phyloP scores from a whole-genome alignment of 2,888 invertebrate species.

The Platycnemis pennipes region DNA sequence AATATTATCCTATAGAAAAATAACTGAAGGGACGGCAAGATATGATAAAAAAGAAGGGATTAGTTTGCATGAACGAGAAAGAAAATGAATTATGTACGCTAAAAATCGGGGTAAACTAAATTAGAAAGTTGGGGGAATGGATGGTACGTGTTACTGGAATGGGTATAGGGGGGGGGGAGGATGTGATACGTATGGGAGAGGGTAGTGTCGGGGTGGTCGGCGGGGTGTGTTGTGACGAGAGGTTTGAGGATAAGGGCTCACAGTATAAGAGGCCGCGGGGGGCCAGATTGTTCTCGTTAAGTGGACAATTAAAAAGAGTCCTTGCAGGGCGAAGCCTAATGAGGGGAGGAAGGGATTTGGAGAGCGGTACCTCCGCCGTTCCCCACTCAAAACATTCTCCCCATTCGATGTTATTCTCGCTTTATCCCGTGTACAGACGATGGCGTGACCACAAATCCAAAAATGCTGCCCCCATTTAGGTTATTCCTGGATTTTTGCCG shows the following conservation, averaged over 20 bases:
- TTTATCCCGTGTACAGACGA: background rate
- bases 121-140: too few species aligned
- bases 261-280: background rate
- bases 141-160: background rate
- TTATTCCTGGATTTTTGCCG: background rate
- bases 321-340: slow-evolving; percentile 69
- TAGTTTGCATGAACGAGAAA: too few species aligned
- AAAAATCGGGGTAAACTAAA: too few species aligned
- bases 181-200: background rate
- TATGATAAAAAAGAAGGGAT: too few species aligned
- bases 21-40: too few species aligned
- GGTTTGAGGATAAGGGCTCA: background rate
- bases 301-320: slow-evolving; percentile 70
- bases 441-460: background rate
- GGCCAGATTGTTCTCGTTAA: slow-evolving; percentile 69
- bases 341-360: slow-evolving; percentile 37
- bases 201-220: background rate
- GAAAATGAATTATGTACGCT: too few species aligned
- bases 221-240: background rate
- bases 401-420: background rate
- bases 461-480: background rate
- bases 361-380: background rate
- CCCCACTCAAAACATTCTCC: background rate
- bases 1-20: too few species aligned
- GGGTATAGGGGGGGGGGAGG: background rate